Evolutionary conservation across 2,113 vertebrate species (phyloP), one percentile per base, ranked within the genome.

Genomic region (Actenoides hombroni): DNA sequence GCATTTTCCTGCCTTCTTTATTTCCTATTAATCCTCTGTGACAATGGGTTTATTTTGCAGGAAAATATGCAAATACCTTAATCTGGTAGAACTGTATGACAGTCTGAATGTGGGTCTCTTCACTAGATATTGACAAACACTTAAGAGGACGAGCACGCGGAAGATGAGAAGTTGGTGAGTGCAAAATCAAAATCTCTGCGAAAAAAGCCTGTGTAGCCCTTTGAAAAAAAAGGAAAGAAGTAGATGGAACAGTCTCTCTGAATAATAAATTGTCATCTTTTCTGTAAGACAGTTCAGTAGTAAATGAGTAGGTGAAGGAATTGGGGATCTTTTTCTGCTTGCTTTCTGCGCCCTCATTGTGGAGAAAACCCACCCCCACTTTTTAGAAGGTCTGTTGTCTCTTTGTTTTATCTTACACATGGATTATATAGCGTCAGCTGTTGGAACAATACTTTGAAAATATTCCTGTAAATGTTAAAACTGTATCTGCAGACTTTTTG

Each of bases 1-100:
- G 82, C 63, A 57, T 77, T 94, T 96, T 89, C 57, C 74, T 85
- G 88, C 74, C n/a, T 79, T 86, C 86, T 93, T 89, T 92, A 89
- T 95, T 94, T 96, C 63, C 67, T 89, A 94, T 96, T 90, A 96
- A 96, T 95, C 91, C 44, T 5, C 92, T 91, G 77, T 94, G 83
- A 95, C 91, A 94, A 94, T 92, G 81, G 84, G 81, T 89, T 96
- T 95, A 94, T 96, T 94, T 96, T 94, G 81, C 83, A 94, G 74
- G 86, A 80, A 96, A 96, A 96, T 95, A 95, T 94, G 95, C 94
- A 96, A 97, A 97, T 96, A 79, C 61, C 23, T 94, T 96, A 91
- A 96, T 96, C 94, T 96, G n/a, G 88, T 68, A 79, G 74, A 95
- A 92, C 28, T 84, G 61, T 87, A 77, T 80, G 86, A 85, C 94